Conservation (phyloP, 2,888 invertebrate species). For the Xylota sylvarum region DNA sequence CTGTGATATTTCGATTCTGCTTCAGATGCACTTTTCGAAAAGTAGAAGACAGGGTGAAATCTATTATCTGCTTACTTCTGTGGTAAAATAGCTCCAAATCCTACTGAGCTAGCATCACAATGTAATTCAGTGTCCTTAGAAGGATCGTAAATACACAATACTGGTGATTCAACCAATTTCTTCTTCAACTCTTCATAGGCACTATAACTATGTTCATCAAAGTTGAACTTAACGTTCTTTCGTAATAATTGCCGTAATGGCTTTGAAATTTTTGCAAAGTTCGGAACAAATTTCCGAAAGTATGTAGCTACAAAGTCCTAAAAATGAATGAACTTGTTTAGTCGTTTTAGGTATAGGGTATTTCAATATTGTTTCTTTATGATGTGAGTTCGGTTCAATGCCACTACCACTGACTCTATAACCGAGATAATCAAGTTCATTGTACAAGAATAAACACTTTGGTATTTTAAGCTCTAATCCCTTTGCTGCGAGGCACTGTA, state of each 20-base stretch:
- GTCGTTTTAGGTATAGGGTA: conserved; percentile 69
- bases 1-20: too few species aligned
- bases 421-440: conserved; percentile 75
- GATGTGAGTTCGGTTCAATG: conserved; percentile 71
- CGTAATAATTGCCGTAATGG: conserved; percentile 21
- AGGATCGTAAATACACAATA: conserved; percentile 21
- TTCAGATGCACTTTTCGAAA: too few species aligned
- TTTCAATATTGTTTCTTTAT: conserved; percentile 77
- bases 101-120: too few species aligned
- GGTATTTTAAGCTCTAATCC: conserved; percentile 22
- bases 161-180: neutral
- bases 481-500: too few species aligned
- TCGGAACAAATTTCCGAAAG: conserved; percentile 78
- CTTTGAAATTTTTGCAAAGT: conserved; percentile 53
- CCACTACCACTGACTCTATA: conserved; percentile 68
- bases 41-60: too few species aligned
- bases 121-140: too few species aligned
- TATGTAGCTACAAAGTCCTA: conserved; percentile 79
- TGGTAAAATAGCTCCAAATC: too few species aligned
- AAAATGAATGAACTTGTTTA: conserved; percentile 76
- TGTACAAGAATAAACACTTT: conserved; percentile 73
- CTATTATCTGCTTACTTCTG: too few species aligned
- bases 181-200: neutral
- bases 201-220: neutral
- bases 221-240: neutral